These are phyloP conservation scores for Physeter macrocephalus DNA, from an alignment of 2,113 vertebrate species.

Conservation along the genomic window DNA sequence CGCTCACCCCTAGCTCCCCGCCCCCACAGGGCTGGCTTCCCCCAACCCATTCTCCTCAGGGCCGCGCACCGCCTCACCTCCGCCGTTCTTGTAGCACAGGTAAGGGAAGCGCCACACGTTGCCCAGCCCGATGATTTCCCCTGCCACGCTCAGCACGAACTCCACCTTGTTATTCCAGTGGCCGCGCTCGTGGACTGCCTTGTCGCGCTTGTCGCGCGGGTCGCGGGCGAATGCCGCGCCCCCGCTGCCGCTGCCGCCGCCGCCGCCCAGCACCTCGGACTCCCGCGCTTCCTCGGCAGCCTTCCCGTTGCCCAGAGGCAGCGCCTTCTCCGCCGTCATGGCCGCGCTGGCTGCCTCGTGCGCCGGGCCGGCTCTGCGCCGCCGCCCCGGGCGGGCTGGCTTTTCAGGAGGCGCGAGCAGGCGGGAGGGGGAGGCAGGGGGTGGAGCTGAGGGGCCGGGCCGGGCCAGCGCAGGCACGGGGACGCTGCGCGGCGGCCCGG, in stretches of 20 bases:
- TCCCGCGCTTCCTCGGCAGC: constrained; percentile 92
- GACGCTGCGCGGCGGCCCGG: neutral
- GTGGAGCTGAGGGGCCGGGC: constrained; percentile 53
- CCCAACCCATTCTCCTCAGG: rapidly evolving
- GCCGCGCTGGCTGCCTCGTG: constrained; percentile 84
- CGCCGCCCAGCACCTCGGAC: constrained; percentile 86
- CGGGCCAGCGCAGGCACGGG: neutral
- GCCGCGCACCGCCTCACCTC: constrained; percentile 85
- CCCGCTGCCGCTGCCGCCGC: constrained; percentile 80
- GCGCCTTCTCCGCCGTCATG: constrained; percentile 98
- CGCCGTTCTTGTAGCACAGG: constrained; percentile 99
- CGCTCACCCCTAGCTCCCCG: neutral
- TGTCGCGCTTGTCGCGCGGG: constrained; percentile 82
- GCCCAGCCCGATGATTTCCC: constrained; percentile 97
- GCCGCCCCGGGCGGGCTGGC: constrained; percentile 43
- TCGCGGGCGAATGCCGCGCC: constrained; percentile 86
- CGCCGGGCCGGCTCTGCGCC: constrained; percentile 40
- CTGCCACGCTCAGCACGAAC: constrained; percentile 97
- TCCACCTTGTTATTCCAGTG: constrained; percentile 99
- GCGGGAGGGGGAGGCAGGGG: constrained; percentile 45
- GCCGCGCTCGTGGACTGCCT: constrained; percentile 93
- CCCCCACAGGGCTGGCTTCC: neutral
- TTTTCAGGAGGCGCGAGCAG: constrained; percentile 49
- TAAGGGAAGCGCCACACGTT: constrained; percentile 99
- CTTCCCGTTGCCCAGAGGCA: constrained; percentile 95